Evolutionary conservation across 2,113 vertebrate species (phyloP).

Genomic region (Archocentrus centrarchus): DNA sequence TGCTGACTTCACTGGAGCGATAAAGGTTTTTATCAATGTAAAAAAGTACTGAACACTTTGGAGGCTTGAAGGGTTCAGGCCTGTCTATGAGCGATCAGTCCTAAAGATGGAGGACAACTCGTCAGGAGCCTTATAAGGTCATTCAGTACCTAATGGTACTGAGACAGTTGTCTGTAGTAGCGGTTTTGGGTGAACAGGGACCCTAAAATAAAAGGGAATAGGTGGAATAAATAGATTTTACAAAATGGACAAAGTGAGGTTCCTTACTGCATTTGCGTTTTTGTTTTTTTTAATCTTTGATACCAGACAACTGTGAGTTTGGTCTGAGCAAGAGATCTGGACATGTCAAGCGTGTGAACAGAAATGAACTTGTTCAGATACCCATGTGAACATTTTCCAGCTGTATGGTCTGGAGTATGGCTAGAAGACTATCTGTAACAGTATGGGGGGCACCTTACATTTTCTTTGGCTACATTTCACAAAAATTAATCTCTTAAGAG

Average conservation of each 20-base stretch:
- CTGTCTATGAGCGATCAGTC: conserved; percentile 17
- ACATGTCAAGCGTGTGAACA: conserved; percentile 24
- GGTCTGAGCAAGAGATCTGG: neutral
- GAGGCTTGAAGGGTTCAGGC: neutral
- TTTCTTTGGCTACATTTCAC: conserved; percentile 45
- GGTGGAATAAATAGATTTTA: conserved; percentile 37
- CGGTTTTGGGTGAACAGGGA: neutral
- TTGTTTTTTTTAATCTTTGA: conserved; percentile 58
- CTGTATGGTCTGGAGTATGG: conserved; percentile 30
- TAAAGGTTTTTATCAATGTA: conserved; percentile 98
- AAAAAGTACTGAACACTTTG: conserved; percentile 86
- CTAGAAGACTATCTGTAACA: conserved; percentile 31
- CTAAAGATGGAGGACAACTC: conserved; percentile 30
- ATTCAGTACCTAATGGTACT: conserved; percentile 42
- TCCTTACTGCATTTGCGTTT: conserved; percentile 40
- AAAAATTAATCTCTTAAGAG: neutral
- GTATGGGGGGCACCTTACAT: conserved; percentile 47
- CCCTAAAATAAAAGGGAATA: conserved; percentile 41
- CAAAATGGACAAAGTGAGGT: conserved; percentile 29
- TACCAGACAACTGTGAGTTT: conserved; percentile 73
- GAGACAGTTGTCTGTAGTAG: conserved; percentile 34
- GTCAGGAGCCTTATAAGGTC: conserved; percentile 6
- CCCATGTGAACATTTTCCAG: conserved; percentile 14
- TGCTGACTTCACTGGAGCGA: conserved; percentile 98
- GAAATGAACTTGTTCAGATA: conserved; percentile 21